These are phyloP conservation scores for Atta texana DNA, from an alignment of 1,140 invertebrate species.

Conservation along the genomic window DNA sequence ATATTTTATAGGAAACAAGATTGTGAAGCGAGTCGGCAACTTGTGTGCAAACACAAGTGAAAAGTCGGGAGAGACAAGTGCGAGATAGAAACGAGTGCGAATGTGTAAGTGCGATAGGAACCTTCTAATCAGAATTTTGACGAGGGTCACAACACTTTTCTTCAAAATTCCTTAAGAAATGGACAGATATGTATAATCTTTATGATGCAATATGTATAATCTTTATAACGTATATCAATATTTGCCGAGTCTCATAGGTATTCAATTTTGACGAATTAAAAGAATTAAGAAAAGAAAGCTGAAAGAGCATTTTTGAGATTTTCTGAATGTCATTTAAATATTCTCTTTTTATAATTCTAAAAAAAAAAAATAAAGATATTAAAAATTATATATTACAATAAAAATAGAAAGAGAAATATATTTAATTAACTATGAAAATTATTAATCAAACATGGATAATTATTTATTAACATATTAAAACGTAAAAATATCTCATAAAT, in stretches of 20 bases:
- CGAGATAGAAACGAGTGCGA: slow-evolving; percentile 70
- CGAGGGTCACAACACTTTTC: background rate
- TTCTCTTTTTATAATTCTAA: background rate
- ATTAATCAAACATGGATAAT: background rate
- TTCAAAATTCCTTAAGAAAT: background rate
- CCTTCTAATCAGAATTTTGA: background rate
- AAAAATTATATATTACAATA: background rate
- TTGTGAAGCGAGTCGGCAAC: slow-evolving; percentile 13
- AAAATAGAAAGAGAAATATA: background rate
- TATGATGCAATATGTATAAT: background rate
- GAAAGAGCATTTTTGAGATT: background rate
- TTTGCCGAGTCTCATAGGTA: background rate
- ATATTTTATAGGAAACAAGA: slow-evolving; percentile 13
- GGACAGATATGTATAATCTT: background rate
- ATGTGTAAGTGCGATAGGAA: slow-evolving; percentile 23
- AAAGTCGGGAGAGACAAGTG: slow-evolving; percentile 49
- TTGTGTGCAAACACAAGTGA: slow-evolving; percentile 32
- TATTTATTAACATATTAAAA: background rate
- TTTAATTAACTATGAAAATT: background rate
- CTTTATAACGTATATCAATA: background rate
- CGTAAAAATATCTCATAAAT: background rate
- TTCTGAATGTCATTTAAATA: background rate
- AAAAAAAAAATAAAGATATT: background rate
- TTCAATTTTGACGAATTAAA: background rate
- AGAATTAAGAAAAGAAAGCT: background rate